These are phyloP conservation scores for Hippopotamyrus pictus DNA, from an alignment of 2,797 vertebrate species.

Conservation along the genomic window DNA sequence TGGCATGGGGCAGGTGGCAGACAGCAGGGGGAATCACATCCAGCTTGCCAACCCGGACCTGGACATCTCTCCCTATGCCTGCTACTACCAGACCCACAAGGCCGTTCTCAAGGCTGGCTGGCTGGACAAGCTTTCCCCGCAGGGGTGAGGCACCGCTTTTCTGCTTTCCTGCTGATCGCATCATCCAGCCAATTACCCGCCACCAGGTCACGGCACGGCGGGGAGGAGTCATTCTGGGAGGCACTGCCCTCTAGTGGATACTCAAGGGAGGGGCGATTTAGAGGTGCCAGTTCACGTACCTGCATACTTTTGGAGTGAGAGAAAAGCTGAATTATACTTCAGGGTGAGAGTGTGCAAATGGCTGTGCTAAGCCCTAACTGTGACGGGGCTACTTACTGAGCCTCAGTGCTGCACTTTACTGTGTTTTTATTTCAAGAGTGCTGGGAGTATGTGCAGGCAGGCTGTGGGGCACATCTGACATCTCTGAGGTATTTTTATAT, in stretches of 20 bases:
- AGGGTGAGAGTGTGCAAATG: neutral
- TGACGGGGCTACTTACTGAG: neutral
- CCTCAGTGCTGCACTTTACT: neutral
- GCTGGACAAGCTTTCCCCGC: conserved; percentile 95
- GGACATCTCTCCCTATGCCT: conserved; percentile 87
- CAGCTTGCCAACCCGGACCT: conserved; percentile 36
- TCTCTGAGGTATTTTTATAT: conserved; percentile 40
- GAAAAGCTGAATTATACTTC: neutral
- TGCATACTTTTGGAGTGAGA: neutral
- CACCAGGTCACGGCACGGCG: neutral
- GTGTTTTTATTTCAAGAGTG: neutral
- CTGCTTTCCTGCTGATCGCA: conserved; percentile 27
- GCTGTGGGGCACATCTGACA: neutral
- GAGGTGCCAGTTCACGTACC: neutral
- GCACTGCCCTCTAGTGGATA: neutral
- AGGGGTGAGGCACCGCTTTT: conserved; percentile 66
- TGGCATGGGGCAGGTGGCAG: conserved; percentile 13
- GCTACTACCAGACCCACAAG: conserved; percentile 75
- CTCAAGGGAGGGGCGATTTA: neutral
- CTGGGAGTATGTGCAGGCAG: neutral
- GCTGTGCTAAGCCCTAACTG: neutral
- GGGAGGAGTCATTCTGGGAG: neutral
- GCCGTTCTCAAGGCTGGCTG: conserved; percentile 74
- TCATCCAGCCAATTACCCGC: neutral
- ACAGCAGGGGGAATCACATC: conserved; percentile 9